Base-by-base conservation (phyloP, 2,888 invertebrate genomes). In the Atherix ibis region DNA sequence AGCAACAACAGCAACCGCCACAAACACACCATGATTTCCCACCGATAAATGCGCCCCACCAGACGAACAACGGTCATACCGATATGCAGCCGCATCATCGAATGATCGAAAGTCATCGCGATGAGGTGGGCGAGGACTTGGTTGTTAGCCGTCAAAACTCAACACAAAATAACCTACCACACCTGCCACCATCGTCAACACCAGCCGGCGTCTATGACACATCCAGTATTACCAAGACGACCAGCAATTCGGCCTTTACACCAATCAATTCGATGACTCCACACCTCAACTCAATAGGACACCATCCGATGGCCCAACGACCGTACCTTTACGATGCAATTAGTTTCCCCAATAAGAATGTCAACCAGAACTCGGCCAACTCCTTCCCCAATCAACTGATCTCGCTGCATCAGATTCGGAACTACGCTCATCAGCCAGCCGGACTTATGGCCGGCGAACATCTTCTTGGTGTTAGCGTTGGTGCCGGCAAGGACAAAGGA, bases 321-420 rank as follows among this genome's bases (percentile, higher is more conserved):
- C 81, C 85, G 41, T 88, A 87, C 65, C 77, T 92, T 46, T 94
- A 94, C 66, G 92, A 92, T 58, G 85, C 91, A 35, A 73, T 92
- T 52, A 82, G 83, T 58, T 85, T 91, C 67, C 84, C 83, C 54
- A 79, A 78, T 54, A 73, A 73, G 53, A 63, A 73, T 52, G 67
- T 67, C 40, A 60, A 60, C 45, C 77, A 76, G 56, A 72, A 71
- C 48, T 67, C 73, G 6, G 69, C 73, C 44, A 72, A 76, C 37
- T 65, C 72, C 40, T 89, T 91, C 63, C 89, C 89, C 39, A 89
- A 89, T 60, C 89, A 91, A 63, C 68, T 91, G 64, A 91, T 91
- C 62, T 88, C 91, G 47, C 70, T 94, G 46, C 92, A 94, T 64
- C 92, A 94, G 67, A 94, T 94, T 53, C 74, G 92, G 62, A 92